These are phyloP conservation scores for Diceros bicornis DNA, from an alignment of 2,797 vertebrate genomes.

Conservation along the genomic window DNA sequence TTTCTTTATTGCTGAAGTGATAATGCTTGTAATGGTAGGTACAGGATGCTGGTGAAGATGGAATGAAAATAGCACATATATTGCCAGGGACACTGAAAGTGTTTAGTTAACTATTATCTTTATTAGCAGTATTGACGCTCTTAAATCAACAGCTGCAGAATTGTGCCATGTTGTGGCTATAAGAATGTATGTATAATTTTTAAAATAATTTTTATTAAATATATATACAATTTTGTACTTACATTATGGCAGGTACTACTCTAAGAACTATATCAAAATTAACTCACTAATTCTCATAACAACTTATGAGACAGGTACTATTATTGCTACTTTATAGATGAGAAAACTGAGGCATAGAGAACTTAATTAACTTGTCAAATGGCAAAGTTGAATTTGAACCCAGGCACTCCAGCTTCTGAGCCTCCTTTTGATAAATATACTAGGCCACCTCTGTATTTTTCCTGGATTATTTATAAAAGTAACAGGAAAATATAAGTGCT, in stretches of 20 bases:
- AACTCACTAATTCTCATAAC: background rate
- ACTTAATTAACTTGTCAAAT: background rate
- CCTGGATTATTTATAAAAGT: background rate
- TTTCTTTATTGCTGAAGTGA: background rate
- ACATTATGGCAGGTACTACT: background rate
- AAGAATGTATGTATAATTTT: background rate
- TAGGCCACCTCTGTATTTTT: background rate
- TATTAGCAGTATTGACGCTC: background rate
- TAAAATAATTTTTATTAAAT: background rate
- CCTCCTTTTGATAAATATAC: background rate
- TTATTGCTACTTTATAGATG: background rate
- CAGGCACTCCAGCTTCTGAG: background rate
- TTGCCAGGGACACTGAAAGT: background rate
- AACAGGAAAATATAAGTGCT: background rate
- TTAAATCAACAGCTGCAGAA: background rate
- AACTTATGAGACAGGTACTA: background rate
- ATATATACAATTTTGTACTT: background rate
- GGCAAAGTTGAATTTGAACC: background rate
- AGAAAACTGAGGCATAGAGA: background rate
- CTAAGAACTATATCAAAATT: background rate
- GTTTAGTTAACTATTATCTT: too few species aligned
- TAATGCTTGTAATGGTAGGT: background rate
- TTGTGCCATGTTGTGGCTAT: background rate
- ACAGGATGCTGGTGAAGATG: background rate
- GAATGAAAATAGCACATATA: background rate